Percentiles rank a stretch among this genome's conserved stretches.
These are phyloP conservation scores for Lepilemur septentrionalis DNA, from an alignment of 2,797 vertebrate genomes.

Conservation along the genomic window DNA sequence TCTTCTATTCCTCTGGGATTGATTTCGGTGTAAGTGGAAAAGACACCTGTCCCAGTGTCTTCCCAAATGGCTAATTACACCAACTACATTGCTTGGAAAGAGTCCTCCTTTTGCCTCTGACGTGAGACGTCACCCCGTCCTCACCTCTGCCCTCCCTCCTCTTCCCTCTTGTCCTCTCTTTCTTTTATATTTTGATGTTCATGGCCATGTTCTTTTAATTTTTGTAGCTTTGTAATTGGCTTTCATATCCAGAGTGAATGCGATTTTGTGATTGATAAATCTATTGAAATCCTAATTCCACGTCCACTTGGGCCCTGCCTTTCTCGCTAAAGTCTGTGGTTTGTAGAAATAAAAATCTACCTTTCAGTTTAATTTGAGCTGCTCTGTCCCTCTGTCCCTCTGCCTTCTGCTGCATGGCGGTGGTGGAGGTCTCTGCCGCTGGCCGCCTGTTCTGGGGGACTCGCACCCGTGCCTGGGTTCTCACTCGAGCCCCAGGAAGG, in stretches of 20 bases:
- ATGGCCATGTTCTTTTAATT: neutral
- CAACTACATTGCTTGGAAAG: neutral
- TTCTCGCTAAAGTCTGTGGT: neutral
- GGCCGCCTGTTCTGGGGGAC: too few relatives aligned
- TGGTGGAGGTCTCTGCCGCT: rapidly evolving
- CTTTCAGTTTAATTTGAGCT: neutral
- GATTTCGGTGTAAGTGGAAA: neutral
- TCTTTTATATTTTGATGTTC: neutral
- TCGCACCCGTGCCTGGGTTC: neutral
- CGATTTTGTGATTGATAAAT: neutral
- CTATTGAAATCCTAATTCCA: neutral
- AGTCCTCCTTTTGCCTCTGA: neutral
- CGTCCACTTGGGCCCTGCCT: neutral
- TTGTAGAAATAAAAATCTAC: neutral
- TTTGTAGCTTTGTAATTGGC: neutral
- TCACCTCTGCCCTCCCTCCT: neutral
- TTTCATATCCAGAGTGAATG: neutral
- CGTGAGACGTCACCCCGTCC: neutral
- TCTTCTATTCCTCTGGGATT: neutral
- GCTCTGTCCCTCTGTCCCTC: too few relatives aligned
- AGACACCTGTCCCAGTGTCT: neutral
- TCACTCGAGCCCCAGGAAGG: neutral
- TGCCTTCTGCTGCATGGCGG: rapidly evolving
- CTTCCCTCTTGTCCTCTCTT: neutral
- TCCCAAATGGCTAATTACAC: conserved; percentile 10